Evolutionary conservation across 64 coral and sea anemone species (phyloP).

Genomic region (Catalaphyllia jardinei): DNA sequence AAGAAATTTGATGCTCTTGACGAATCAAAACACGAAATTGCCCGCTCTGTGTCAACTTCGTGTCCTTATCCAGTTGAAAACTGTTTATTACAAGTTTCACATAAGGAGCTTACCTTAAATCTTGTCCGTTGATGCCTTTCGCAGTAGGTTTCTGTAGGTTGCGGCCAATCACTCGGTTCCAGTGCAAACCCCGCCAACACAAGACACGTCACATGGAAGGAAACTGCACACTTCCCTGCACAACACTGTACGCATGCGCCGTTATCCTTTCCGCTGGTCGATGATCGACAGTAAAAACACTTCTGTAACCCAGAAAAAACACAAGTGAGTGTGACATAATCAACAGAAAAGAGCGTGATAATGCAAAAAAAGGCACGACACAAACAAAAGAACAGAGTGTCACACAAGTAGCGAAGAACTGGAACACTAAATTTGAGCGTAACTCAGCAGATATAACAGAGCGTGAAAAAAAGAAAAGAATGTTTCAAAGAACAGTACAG

Average conservation of each 20-base stretch:
- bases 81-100: background rate
- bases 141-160: constrained; percentile 79
- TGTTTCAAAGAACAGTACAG: too few species aligned
- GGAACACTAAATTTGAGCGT: too few species aligned
- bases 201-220: constrained; percentile 79
- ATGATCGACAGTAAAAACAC: constrained; percentile 58
- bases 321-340: background rate
- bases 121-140: constrained; percentile 79
- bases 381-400: too few species aligned
- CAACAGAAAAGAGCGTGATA: background rate
- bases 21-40: too few species aligned
- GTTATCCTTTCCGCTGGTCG: background rate
- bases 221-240: constrained; percentile 84
- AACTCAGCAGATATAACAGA: background rate
- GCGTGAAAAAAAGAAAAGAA: background rate
- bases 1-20: too few species aligned
- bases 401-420: too few species aligned
- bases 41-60: too few species aligned
- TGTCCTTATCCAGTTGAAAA: too few species aligned
- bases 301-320: constrained; percentile 21
- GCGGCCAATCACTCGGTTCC: constrained; percentile 87
- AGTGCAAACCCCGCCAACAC: constrained; percentile 67
- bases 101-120: constrained; percentile 53
- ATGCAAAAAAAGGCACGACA: too few species aligned
- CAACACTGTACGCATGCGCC: constrained; percentile 85